Evolutionary conservation across 64 coral and sea anemone species (phyloP).

Genomic region (Actinia tenebrosa): DNA sequence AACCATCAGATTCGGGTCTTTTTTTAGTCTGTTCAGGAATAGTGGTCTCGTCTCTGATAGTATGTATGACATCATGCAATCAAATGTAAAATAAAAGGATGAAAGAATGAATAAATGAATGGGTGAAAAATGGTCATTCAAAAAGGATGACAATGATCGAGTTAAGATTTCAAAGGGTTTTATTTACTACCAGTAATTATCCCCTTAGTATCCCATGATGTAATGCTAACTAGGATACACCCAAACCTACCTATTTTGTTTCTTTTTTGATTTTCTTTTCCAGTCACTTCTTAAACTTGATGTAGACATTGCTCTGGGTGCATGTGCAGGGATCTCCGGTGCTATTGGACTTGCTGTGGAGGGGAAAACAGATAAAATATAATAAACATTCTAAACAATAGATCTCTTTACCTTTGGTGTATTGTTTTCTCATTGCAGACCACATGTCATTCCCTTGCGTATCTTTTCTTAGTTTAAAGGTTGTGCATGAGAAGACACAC

Average conservation of each 20-base stretch:
- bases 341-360: slow-evolving; percentile 56
- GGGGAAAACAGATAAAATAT: background rate
- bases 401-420: background rate
- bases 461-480: too few relatives aligned
- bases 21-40: slow-evolving; percentile 6
- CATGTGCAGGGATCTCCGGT: slow-evolving; percentile 49
- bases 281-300: slow-evolving; percentile 49
- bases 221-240: background rate
- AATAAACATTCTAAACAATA: background rate
- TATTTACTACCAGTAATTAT: background rate
- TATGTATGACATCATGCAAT: slow-evolving; percentile 2
- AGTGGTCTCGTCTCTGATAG: slow-evolving; percentile 16
- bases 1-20: slow-evolving; percentile 8
- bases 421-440: too few relatives aligned
- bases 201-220: background rate
- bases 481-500: too few relatives aligned
- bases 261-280: slow-evolving; percentile 65
- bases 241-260: slow-evolving; percentile 50
- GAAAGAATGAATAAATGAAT: slow-evolving; percentile 11
- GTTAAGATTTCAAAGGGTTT: too few relatives aligned
- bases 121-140: background rate
- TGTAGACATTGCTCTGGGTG: slow-evolving; percentile 24
- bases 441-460: too few relatives aligned
- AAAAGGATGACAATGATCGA: background rate
- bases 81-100: background rate